These are phyloP conservation scores for Scrobipalpa costella DNA, from an alignment of 2,888 invertebrate genomes.

Conservation along the genomic window DNA sequence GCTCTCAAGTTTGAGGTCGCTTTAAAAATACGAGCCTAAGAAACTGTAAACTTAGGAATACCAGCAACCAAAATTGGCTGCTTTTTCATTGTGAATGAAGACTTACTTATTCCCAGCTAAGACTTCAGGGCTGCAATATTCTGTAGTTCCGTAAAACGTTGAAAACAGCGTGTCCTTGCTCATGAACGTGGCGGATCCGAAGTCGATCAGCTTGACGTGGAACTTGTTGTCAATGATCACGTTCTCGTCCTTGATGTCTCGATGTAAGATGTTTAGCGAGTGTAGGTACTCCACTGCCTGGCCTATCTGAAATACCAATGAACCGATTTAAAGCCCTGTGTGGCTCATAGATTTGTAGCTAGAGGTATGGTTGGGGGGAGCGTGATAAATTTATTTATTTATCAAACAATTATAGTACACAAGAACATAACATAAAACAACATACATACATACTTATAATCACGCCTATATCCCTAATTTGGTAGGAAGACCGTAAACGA, in stretches of 20 bases:
- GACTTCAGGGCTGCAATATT: slow-evolving; percentile 89
- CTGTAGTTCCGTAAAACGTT: slow-evolving; percentile 88
- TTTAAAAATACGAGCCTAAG: too few species aligned
- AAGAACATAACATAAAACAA: too few species aligned
- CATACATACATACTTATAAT: too few species aligned
- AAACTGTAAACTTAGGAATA: too few species aligned
- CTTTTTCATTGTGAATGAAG: neutral
- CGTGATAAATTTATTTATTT: too few species aligned
- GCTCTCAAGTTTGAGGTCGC: too few species aligned
- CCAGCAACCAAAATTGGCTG: neutral
- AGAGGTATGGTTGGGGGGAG: too few species aligned
- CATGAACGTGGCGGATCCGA: slow-evolving; percentile 87
- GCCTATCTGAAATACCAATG: slow-evolving; percentile 80
- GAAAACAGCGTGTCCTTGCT: slow-evolving; percentile 84
- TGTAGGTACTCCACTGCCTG: slow-evolving; percentile 86
- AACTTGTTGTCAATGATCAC: slow-evolving; percentile 87
- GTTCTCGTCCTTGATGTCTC: slow-evolving; percentile 89
- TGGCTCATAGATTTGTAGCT: too few species aligned
- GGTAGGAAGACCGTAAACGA: too few species aligned
- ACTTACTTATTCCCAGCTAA: slow-evolving; percentile 84
- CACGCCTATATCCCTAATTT: too few species aligned
- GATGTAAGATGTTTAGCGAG: slow-evolving; percentile 83
- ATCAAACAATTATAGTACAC: too few species aligned
- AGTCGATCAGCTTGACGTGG: slow-evolving; percentile 87
- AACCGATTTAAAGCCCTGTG: too few species aligned